Evolutionary conservation across 2,888 invertebrate species (phyloP).

Genomic region (Anticlea derivata): DNA sequence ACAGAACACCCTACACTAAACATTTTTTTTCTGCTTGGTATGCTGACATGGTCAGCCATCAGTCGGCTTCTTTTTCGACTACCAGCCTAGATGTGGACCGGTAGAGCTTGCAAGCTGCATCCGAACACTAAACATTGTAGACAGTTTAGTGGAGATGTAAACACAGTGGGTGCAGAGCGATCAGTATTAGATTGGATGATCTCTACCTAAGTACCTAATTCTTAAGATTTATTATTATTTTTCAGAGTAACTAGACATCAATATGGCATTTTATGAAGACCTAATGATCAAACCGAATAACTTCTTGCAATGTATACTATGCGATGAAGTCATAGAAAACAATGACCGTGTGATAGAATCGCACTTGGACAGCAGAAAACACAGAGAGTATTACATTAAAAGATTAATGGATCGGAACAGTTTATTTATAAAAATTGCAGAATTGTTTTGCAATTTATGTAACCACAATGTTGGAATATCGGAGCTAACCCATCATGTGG

Average conservation of each 20-base stretch:
- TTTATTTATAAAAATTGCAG: slow-evolving; percentile 30
- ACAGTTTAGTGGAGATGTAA: no score
- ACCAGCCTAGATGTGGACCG: no score
- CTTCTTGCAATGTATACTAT: slow-evolving; percentile 47
- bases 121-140: no score
- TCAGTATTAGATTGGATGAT: no score
- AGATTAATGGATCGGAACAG: slow-evolving; percentile 48
- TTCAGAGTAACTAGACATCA: no score
- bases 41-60: no score
- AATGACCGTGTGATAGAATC: slow-evolving; percentile 39
- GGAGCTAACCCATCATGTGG: slow-evolving; percentile 40
- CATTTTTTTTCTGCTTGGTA: no score
- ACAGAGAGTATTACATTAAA: slow-evolving; percentile 40
- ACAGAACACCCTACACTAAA: no score
- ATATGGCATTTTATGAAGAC: slow-evolving; percentile 55
- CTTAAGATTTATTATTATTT: background rate
- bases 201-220: background rate
- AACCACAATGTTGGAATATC: slow-evolving; percentile 29
- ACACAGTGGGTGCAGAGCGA: no score
- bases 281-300: slow-evolving; percentile 41
- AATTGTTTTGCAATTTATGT: slow-evolving; percentile 45
- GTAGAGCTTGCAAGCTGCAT: no score
- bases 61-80: no score
- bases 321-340: slow-evolving; percentile 41
- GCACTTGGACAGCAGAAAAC: slow-evolving; percentile 44